These are phyloP conservation scores for Anniella stebbinsi DNA, from an alignment of 2,797 vertebrate genomes.

Conservation along the genomic window DNA sequence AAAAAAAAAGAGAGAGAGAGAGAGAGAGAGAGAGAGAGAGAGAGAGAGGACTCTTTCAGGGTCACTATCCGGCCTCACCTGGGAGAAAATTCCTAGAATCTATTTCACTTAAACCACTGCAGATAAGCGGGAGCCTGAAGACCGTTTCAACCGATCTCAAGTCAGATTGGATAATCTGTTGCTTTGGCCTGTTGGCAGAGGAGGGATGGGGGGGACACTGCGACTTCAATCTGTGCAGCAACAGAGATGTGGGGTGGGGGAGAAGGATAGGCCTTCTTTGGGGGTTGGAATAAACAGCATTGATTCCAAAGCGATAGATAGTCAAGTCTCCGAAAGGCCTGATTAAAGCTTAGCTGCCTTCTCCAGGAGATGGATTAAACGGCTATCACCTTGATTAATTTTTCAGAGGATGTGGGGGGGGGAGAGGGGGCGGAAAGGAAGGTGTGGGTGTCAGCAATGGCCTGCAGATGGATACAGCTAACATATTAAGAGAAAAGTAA, in stretches of 20 bases:
- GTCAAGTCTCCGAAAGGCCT: background rate
- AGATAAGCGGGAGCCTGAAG: background rate
- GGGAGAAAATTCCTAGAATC: background rate
- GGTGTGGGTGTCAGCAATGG: background rate
- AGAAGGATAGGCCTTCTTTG: background rate
- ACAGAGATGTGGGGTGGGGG: background rate
- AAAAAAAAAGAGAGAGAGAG: no score
- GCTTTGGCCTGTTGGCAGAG: background rate
- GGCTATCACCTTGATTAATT: conserved; percentile 19
- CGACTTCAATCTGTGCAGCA: background rate
- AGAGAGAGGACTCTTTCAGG: rapidly evolving
- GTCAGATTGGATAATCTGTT: background rate
- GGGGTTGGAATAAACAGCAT: conserved; percentile 18
- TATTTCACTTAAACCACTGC: background rate
- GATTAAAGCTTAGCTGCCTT: conserved; percentile 27
- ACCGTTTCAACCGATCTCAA: background rate
- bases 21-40: no score
- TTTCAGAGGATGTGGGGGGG: background rate
- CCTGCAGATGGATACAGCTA: background rate
- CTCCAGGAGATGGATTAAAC: conserved; percentile 34
- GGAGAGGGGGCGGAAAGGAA: background rate
- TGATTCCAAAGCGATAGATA: background rate
- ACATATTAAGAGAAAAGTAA: background rate
- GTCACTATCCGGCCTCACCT: no score
- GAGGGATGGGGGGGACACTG: rapidly evolving